Conservation (phyloP, 2,797 vertebrate genomes). For the Sebastes matsubarae region DNA sequence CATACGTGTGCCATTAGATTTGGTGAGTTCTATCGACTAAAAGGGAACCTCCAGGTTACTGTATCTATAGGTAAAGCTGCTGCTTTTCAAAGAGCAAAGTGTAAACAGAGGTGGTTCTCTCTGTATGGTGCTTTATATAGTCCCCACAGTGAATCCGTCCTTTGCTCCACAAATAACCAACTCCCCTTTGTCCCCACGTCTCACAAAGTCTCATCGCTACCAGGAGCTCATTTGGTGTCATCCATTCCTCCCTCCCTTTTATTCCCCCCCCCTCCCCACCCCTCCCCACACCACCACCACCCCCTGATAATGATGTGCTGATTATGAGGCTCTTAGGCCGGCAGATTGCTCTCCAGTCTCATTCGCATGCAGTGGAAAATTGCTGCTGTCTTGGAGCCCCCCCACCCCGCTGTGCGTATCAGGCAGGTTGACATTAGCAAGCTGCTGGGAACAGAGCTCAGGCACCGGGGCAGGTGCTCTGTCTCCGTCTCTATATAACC, state of each 20-base stretch:
- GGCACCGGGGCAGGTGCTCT: constrained; percentile 74
- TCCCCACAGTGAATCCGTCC: constrained; percentile 37
- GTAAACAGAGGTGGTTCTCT: constrained; percentile 43
- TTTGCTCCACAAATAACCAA: constrained; percentile 28
- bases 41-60: constrained; percentile 34
- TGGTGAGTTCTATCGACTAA: constrained; percentile 40
- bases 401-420: constrained; percentile 69
- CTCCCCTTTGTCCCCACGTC: constrained; percentile 3
- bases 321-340: constrained; percentile 82
- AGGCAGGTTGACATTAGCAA: constrained; percentile 83
- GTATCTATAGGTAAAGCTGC: constrained; percentile 23
- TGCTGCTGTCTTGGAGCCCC: constrained; percentile 74
- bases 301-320: constrained; percentile 81
- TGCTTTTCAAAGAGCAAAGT: constrained; percentile 40
- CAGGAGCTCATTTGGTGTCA: constrained; percentile 60
- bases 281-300: constrained; percentile 52
- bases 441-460: constrained; percentile 73
- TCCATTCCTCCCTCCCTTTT: constrained; percentile 45
- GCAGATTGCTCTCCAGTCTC: constrained; percentile 79
- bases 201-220: constrained; percentile 51
- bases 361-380: constrained; percentile 82
- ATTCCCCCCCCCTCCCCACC: constrained; percentile 44
- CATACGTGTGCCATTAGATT: constrained; percentile 40
- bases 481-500: constrained; percentile 57
- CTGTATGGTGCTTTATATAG: constrained; percentile 21